Base-by-base conservation (phyloP, 2,888 invertebrate genomes). In the Pandemis heparana region DNA sequence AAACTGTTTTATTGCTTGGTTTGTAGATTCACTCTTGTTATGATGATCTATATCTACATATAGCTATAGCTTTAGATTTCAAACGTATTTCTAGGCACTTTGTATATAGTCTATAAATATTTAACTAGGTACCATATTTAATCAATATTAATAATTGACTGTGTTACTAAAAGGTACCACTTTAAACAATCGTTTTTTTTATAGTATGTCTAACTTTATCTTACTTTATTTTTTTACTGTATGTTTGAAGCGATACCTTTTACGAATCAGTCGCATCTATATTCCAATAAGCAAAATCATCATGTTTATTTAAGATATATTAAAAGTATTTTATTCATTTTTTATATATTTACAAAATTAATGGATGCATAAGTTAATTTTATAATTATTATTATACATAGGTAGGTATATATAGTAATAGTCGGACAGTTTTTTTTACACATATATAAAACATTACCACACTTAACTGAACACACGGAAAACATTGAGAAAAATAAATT, bases 51-150 rank as follows among this genome's bases (percentile, higher is more conserved):
- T 12, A 63, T 43, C 64, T 65, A 74, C 48, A n/a, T 60, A 67
- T 53, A 56, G 51, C n/a, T 56, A 61, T 61, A 67, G 60, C 69
- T 65, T 74, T 65, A 70, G 61, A 65, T 70, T 69, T 65, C 60
- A 65, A 74, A 64, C 63, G 59, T 65, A 70, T 61, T 39, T 70
- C 74, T 74, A 74, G 74, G 74, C 74, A 74, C 74, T 74, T 74
- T 32, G 38, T 69, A 73, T 73, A 74, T 73, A 74, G 60, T 70
- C 69, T 43, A 43, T 43, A 12, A 18, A 41, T 41, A 43, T 16
- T 53, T 51, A 53, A 56, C 56, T 56, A 53, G n/a, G 16, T 53
- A 56, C 53, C 16, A 53, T 16, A 53, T 53, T 23, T 23, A 56
- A 56, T 23, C 23, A 23, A 56, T 56, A 56, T 10, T 53, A 16